Conservation (phyloP, 2,797 vertebrate genomes). For the Platalea minor region DNA sequence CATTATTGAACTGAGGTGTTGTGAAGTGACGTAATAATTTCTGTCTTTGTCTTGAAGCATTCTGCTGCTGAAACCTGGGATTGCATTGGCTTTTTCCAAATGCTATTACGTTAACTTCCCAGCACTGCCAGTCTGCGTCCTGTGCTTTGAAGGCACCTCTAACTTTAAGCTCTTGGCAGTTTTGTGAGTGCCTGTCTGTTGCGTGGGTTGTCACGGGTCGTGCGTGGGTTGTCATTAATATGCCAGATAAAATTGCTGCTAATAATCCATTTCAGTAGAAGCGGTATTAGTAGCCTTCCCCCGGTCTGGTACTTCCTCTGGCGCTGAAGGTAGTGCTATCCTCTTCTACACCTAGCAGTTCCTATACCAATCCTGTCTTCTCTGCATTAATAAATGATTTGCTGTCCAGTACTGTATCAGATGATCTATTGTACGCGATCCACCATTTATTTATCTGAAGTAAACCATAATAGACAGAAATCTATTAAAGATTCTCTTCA, state of each 20-base stretch:
- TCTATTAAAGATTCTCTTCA: not conserved
- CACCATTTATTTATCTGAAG: not conserved
- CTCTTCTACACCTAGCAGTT: not conserved
- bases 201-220: not conserved
- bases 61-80: not conserved
- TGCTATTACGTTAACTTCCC: not conserved
- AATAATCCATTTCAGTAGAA: not conserved
- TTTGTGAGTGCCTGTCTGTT: not conserved
- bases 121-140: fast-evolving
- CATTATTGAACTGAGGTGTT: not conserved
- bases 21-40: not conserved
- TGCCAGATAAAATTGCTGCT: not conserved
- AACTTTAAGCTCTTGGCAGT: not conserved
- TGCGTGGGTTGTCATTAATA: not conserved
- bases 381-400: not conserved
- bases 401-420: not conserved
- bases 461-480: not conserved
- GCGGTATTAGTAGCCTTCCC: not conserved
- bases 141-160: not conserved
- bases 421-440: not conserved
- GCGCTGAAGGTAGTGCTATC: not conserved
- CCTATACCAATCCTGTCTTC: not conserved
- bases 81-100: not conserved
- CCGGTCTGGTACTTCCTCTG: not conserved
- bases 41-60: not conserved